phyloP scores from a whole-genome alignment of 2,113 vertebrate species.

The Takifugu flavidus region DNA sequence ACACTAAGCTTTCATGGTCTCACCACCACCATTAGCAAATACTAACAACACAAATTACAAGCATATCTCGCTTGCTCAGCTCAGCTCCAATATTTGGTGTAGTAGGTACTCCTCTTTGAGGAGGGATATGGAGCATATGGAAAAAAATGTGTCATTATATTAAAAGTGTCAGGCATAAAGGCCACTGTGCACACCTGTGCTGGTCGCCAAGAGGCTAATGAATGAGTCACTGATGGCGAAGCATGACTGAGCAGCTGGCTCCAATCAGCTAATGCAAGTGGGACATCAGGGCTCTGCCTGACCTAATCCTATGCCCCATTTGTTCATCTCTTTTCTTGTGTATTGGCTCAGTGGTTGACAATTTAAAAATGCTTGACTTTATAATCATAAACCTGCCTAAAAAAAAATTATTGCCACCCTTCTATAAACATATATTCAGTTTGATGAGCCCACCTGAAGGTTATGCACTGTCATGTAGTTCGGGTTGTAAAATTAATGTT shows the following conservation, averaged over 20 bases:
- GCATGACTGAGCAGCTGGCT: constrained; percentile 26
- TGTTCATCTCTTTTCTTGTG: neutral
- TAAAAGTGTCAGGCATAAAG: constrained; percentile 12
- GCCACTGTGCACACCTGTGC: constrained; percentile 7
- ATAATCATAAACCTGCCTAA: neutral
- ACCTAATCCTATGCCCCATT: neutral
- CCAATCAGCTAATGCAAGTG: constrained; percentile 24
- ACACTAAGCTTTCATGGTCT: no score
- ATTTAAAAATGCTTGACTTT: neutral
- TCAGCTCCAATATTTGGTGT: no score
- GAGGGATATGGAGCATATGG: no score
- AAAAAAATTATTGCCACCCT: neutral
- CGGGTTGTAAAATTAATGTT: no score
- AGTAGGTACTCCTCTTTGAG: no score
- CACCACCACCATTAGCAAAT: no score
- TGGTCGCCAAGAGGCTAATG: constrained; percentile 15
- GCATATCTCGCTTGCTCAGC: no score
- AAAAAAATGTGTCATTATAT: neutral
- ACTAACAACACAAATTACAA: no score
- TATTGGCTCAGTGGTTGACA: constrained; percentile 3
- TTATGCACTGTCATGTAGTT: no score
- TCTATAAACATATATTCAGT: no score
- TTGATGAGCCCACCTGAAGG: no score
- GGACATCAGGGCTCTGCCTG: constrained; percentile 11
- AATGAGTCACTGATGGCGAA: constrained; percentile 13